These are phyloP conservation scores for Danio choprae DNA, from an alignment of 2,797 vertebrate genomes.

Conservation along the genomic window DNA sequence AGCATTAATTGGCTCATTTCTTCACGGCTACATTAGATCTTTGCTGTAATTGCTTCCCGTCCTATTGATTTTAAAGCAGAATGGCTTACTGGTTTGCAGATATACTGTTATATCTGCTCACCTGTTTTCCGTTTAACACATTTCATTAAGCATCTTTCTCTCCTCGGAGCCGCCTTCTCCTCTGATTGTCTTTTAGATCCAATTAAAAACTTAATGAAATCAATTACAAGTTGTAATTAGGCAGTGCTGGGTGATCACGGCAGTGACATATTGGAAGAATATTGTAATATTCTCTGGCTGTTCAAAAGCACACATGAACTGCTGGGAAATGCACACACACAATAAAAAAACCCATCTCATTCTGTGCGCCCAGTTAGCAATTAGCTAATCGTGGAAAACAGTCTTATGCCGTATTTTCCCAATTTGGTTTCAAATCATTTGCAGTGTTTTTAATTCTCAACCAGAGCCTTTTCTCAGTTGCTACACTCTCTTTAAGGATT, in stretches of 20 bases:
- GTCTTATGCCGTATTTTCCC: neutral
- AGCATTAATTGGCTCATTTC: constrained; percentile 44
- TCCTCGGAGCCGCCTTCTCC: constrained; percentile 23
- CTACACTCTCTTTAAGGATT: neutral
- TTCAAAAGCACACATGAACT: neutral
- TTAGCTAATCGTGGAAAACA: neutral
- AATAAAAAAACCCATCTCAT: neutral
- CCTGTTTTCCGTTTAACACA: constrained; percentile 39
- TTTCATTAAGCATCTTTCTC: constrained; percentile 41
- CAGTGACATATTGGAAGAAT: constrained; percentile 18
- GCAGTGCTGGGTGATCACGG: constrained; percentile 69
- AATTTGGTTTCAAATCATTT: neutral
- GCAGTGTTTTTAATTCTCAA: constrained; percentile 17
- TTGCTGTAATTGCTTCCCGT: constrained; percentile 50
- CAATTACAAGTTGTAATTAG: constrained; percentile 78
- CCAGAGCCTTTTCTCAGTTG: constrained; percentile 1
- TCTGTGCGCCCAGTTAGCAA: neutral
- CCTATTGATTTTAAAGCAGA: constrained; percentile 44
- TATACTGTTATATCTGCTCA: constrained; percentile 45
- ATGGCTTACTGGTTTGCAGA: constrained; percentile 48
- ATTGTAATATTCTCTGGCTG: neutral
- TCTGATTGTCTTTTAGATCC: constrained; percentile 43
- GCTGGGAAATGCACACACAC: neutral
- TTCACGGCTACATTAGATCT: constrained; percentile 47
- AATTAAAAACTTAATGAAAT: constrained; percentile 51